phyloP scores from a whole-genome alignment of 2,888 invertebrate species.

The Apamea sordens region DNA sequence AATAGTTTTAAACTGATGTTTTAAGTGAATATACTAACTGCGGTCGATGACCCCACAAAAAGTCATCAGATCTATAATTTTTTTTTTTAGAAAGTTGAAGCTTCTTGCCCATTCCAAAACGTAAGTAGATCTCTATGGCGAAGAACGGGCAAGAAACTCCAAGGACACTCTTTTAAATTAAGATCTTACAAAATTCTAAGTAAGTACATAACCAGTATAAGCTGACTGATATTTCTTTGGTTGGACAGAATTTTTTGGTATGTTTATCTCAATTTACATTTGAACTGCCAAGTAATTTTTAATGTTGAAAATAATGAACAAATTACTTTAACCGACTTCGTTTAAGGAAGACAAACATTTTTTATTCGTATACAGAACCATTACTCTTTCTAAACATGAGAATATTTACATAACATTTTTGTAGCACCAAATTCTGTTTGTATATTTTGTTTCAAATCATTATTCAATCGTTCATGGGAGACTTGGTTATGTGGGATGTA shows the following conservation, averaged over 20 bases:
- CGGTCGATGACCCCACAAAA: too few species aligned
- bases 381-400: slow-evolving; percentile 7
- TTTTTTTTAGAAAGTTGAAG: background rate
- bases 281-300: too few species aligned
- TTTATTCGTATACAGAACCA: slow-evolving; percentile 66
- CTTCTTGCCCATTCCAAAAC: background rate
- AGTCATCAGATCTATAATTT: too few species aligned
- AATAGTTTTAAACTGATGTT: too few species aligned
- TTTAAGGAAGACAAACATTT: background rate
- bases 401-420: slow-evolving; percentile 34
- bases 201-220: too few species aligned
- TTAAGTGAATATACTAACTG: too few species aligned
- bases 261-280: background rate
- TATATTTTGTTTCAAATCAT: slow-evolving; percentile 77
- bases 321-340: background rate
- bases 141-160: too few species aligned
- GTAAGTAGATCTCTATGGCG: background rate
- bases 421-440: slow-evolving; percentile 67
- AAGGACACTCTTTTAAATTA: background rate
- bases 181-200: background rate
- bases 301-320: background rate
- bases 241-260: background rate
- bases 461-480: slow-evolving; percentile 84
- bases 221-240: too few species aligned
- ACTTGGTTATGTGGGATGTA: slow-evolving; percentile 79